Conservation (phyloP, 1,140 invertebrate genomes). For the Rhopalosiphum padi region DNA sequence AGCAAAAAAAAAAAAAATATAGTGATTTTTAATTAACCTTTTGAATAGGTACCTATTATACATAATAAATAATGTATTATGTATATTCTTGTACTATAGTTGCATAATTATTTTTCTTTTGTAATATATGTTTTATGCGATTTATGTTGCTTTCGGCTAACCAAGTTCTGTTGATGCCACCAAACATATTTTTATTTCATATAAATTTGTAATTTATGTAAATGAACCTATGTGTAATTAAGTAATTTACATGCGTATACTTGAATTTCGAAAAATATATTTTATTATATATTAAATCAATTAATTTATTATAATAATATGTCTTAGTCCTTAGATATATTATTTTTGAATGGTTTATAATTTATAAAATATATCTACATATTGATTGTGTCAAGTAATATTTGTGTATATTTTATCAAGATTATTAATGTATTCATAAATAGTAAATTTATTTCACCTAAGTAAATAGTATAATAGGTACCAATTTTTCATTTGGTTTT, state of each 20-base stretch:
- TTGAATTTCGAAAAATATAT: not conserved
- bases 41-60: not conserved
- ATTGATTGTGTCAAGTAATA: not conserved
- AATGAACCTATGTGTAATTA: not conserved
- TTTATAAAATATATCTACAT: not conserved
- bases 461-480: not conserved
- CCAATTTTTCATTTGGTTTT: not conserved
- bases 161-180: not conserved
- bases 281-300: not conserved
- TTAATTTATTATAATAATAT: not conserved
- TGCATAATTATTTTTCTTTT: not conserved
- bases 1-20: not conserved
- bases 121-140: not conserved
- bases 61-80: not conserved
- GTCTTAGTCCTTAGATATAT: not conserved
- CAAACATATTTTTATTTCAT: not conserved
- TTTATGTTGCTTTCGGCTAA: not conserved
- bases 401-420: not conserved
- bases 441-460: not conserved
- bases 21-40: not conserved
- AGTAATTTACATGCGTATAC: not conserved
- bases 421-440: not conserved
- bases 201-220: not conserved
- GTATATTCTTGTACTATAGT: not conserved
- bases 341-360: not conserved